These are phyloP conservation scores for Bos taurus DNA, from an alignment of 2,113 vertebrate species.

Conservation along the genomic window DNA sequence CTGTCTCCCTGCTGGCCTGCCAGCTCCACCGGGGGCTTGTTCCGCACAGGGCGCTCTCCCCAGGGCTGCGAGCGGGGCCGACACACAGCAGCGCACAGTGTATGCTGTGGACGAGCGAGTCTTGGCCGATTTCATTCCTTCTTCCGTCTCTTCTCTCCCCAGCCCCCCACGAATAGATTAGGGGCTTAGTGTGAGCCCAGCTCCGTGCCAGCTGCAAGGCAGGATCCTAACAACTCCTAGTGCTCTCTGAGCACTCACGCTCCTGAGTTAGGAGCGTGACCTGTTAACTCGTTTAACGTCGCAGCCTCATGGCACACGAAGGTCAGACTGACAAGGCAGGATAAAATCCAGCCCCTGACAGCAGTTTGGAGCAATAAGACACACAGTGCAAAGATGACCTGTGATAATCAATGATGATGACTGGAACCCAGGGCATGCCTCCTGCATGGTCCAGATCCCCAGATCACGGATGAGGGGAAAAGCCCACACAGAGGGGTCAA, in stretches of 20 bases:
- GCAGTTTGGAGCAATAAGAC: background rate
- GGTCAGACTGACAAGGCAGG: background rate
- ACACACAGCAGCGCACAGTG: fast-evolving
- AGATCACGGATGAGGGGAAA: background rate
- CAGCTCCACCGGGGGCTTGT: no score
- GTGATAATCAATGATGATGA: no score
- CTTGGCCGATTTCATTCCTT: fast-evolving
- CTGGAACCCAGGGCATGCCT: background rate
- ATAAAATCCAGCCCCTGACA: background rate
- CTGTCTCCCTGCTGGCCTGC: background rate
- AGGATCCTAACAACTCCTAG: fast-evolving
- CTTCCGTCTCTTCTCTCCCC: background rate
- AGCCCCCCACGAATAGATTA: fast-evolving
- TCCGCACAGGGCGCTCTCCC: no score
- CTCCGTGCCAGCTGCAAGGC: background rate
- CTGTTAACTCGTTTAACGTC: fast-evolving
- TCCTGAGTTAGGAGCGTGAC: background rate
- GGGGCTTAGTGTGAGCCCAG: background rate
- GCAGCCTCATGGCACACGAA: background rate
- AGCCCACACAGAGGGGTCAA: background rate
- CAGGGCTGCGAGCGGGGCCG: background rate
- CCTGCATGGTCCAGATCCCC: background rate
- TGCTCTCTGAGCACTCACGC: background rate
- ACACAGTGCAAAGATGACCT: no score
- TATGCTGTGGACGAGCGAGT: fast-evolving